Evolutionary conservation across 2,113 vertebrate genomes (phyloP), one percentile per base, ranked within the genome.

Genomic region (Eulemur rufifrons): DNA sequence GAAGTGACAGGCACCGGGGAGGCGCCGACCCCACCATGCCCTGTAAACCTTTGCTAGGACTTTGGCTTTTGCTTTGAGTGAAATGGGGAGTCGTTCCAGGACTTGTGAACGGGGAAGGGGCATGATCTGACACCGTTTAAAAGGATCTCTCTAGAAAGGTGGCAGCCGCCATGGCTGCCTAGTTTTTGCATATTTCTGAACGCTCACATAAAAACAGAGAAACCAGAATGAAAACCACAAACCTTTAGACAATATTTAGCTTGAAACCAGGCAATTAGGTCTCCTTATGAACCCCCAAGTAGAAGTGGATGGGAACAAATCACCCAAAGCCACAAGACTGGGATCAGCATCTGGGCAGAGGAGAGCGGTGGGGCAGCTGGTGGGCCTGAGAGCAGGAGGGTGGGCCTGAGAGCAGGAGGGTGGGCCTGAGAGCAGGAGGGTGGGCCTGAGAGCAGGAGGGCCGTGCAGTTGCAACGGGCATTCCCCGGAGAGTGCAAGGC

Each of bases 1-100:
- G 23, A 59, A 20, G 64, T 9, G 52, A 2, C 13, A 71, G 27
- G 21, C 6, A 0, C 0, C 0, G 42, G 15, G 27, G 69, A 34
- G 34, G 7, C 0, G 0, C 5, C 42, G 68, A 42, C 56, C 56
- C 39, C 32, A 1, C 8, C 9, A 18, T 12, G 29, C 37, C 17
- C 15, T 21, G 4, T 0, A 5, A 32, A 29, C 32, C 34, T 12
- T 34, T 17, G 64, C 23, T 25, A 45, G 74, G 37, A 66, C 18
- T 8, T 14, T 2, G 21, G 10, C 37, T 82, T 82, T 29, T 5
- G 34, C 85, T 78, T 27, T 18, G 50, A 34, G 14, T 45, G 76
- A 87, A 71, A 68, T 34, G 17, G 45, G 64, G 37, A 95, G 47
- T 71, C 39, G n/a, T 73, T 74, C 66, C 63, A 47, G 64, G 50